Evolutionary conservation across 2,113 vertebrate species (phyloP).

Genomic region (Isurus oxyrinchus): DNA sequence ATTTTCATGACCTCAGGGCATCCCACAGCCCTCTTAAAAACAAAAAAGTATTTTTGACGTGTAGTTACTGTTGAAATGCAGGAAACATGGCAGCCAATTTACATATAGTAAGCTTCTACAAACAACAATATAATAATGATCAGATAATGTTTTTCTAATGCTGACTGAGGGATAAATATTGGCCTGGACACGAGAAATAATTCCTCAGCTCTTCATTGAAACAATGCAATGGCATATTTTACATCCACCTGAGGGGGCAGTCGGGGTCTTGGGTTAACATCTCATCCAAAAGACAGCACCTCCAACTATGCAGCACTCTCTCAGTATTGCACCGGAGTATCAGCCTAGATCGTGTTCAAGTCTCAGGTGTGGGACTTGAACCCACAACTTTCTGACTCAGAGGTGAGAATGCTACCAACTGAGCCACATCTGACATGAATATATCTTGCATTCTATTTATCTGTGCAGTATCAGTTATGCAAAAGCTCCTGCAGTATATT

Average conservation of each 20-base stretch:
- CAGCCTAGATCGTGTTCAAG: not conserved
- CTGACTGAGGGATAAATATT: not conserved
- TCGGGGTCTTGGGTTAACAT: not conserved
- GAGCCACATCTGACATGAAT: too few species aligned
- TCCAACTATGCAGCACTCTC: not conserved
- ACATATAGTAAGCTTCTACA: not conserved
- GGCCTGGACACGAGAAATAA: not conserved
- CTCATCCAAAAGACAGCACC: not conserved
- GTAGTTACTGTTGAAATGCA: not conserved
- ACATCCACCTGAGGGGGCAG: not conserved
- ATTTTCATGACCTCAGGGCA: not conserved
- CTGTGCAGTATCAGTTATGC: not conserved
- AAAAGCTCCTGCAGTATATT: not conserved
- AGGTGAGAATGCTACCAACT: too few species aligned
- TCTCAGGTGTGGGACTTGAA: not conserved
- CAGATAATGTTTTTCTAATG: too few species aligned
- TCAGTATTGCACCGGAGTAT: not conserved
- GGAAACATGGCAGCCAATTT: not conserved
- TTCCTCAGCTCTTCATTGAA: not conserved
- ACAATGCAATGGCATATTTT: not conserved
- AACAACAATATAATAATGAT: not conserved
- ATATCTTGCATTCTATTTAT: not conserved
- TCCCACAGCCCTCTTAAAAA: not conserved
- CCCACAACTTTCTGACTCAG: not conserved
- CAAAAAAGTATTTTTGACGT: not conserved